Base-by-base conservation (phyloP, 1,140 invertebrate genomes). In the Palaemon carinicauda region DNA sequence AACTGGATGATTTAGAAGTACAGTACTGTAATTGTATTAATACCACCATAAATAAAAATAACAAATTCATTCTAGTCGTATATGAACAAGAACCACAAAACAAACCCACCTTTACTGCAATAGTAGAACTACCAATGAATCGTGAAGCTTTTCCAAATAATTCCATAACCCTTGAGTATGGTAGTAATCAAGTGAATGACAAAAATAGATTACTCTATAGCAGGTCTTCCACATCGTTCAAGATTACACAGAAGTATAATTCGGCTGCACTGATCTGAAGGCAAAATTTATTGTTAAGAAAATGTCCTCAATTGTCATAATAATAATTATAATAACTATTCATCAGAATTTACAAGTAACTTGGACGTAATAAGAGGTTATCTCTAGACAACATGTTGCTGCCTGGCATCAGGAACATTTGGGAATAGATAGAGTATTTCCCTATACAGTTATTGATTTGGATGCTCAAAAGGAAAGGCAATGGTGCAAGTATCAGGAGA, bases 121-220 rank as follows among this genome's bases (percentile, higher is more conserved):
- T 31, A 77, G 83, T 69, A 73, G 83, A 29, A 54, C 81, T 12
- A 81, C 51, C 15, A 89, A 52, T 12, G 88, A 89, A 50, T 89
- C 88, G 10, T 73, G 65, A 14, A 89, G 77, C 33, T 87, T 89
- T 80, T 89, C 86, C 88, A 85, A 89, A 56, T 87, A 89, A 53
- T 89, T 87, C 84, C 84, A 89, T 69, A 84, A 84, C 12, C 85
- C 88, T 56, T 89, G 73, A 15, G 85, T 77, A 29, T 85, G 80
- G 74, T 83, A 89, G 69, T 89, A 89, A 60, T 89, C 88, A 31
- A 89, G 80, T 50, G 81, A 84, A 54, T 89, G 88, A 54, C 84
- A 89, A 33, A 87, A 89, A n/a, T 50, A 80, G 33, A 89, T 87
- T 17, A 87, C n/a, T n/a, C n/a, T n/a, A n/a, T 77, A 41, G 84